phyloP scores from a whole-genome alignment of 2,888 invertebrate genomes.

The Diabrotica balteata region DNA sequence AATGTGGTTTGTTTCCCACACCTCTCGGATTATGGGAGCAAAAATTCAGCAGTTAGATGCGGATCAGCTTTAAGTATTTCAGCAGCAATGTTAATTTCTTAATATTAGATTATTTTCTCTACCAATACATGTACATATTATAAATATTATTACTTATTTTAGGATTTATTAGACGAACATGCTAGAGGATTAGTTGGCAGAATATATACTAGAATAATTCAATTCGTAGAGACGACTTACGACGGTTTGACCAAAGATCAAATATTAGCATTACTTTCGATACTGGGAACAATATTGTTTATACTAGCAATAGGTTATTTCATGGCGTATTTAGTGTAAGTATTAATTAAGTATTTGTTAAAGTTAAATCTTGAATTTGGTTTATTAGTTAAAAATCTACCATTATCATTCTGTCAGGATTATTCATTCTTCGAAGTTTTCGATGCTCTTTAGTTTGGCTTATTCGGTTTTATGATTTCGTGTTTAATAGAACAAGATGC shows the following conservation, averaged over 20 bases:
- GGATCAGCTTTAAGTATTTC: no score
- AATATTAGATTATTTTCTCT: no score
- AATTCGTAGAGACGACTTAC: conserved; percentile 74
- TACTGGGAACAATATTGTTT: conserved; percentile 78
- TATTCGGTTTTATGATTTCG: background rate
- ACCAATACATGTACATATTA: no score
- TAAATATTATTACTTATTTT: conserved; percentile 35
- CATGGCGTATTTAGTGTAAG: conserved; percentile 82
- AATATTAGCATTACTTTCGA: conserved; percentile 78
- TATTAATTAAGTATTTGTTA: conserved; percentile 35
- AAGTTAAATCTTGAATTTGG: no score
- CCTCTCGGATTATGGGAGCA: no score
- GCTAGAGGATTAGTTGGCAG: conserved; percentile 75
- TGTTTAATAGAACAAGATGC: background rate
- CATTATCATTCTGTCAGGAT: no score
- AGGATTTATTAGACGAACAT: conserved; percentile 83
- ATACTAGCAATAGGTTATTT: conserved; percentile 82
- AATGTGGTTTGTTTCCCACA: no score
- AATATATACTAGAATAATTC: conserved; percentile 69
- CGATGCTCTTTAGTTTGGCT: background rate
- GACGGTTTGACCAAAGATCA: conserved; percentile 80
- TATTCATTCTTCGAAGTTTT: no score
- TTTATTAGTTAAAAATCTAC: no score
- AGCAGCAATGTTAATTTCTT: no score
- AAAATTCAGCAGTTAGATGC: no score